phyloP scores from a whole-genome alignment of 2,113 vertebrate genomes.

The Polypterus senegalus region DNA sequence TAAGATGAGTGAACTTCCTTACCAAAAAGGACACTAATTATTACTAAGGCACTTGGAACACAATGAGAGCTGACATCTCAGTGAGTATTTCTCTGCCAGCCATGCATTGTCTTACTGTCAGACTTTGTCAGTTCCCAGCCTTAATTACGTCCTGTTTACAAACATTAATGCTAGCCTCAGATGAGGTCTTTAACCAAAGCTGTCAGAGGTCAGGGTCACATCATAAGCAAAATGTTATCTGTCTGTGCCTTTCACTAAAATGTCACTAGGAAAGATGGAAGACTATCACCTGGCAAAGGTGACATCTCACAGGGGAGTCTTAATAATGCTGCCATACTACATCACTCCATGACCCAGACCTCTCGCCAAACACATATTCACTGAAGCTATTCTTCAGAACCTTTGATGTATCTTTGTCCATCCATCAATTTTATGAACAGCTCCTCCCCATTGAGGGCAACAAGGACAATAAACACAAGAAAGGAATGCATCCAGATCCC shows the following conservation, averaged over 20 bases:
- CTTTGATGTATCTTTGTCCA: too few relatives aligned
- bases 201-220: slow-evolving; percentile 76
- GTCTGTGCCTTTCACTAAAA: slow-evolving; percentile 41
- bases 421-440: too few relatives aligned
- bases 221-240: slow-evolving; percentile 63
- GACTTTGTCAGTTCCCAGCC: slow-evolving; percentile 76
- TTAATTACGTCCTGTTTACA: slow-evolving; percentile 99
- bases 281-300: slow-evolving; percentile 12
- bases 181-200: slow-evolving; percentile 70
- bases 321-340: too few relatives aligned
- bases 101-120: slow-evolving; percentile 79
- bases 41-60: slow-evolving; percentile 77
- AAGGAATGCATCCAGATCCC: too few relatives aligned
- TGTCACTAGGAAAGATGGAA: not conserved
- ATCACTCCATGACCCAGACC: too few relatives aligned
- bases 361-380: too few relatives aligned
- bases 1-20: slow-evolving; percentile 92
- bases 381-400: too few relatives aligned
- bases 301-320: too few relatives aligned
- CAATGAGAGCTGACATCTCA: slow-evolving; percentile 91
- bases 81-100: slow-evolving; percentile 63
- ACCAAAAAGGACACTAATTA: slow-evolving; percentile 95
- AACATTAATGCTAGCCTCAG: slow-evolving; percentile 76
- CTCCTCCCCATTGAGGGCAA: too few relatives aligned
- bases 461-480: too few relatives aligned